Evolutionary conservation across 2,797 vertebrate genomes (phyloP).

Genomic region (Phataginus tricuspis): DNA sequence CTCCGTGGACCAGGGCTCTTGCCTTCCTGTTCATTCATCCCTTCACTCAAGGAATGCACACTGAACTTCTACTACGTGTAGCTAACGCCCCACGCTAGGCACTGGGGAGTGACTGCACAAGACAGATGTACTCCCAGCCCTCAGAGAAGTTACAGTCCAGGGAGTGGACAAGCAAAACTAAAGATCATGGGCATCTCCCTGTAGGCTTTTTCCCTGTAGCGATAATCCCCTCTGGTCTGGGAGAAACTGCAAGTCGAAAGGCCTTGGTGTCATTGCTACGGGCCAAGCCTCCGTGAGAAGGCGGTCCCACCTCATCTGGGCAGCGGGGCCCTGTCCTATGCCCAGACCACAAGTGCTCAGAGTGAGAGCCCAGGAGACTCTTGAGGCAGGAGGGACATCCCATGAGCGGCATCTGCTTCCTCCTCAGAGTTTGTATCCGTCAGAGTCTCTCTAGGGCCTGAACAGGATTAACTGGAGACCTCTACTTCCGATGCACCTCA

Average conservation of each 20-base stretch:
- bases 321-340: neutral
- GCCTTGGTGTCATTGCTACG: neutral
- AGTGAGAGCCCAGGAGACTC: neutral
- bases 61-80: neutral
- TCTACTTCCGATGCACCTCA: neutral
- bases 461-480: neutral
- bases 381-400: too few species aligned
- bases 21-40: neutral
- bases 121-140: neutral
- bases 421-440: neutral
- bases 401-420: neutral
- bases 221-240: neutral
- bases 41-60: neutral
- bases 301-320: neutral
- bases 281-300: neutral
- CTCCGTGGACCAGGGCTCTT: accelerated
- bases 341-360: neutral
- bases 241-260: neutral
- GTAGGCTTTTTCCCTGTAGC: neutral
- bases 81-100: neutral
- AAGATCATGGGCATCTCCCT: neutral
- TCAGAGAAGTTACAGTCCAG: neutral
- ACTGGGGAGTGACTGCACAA: too few species aligned
- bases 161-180: neutral
- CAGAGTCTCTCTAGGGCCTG: neutral